A percentile compares a stretch with the other conserved stretches of the same genome.
Conservation (phyloP, 2,113 vertebrate species). For the Rattus norvegicus region DNA sequence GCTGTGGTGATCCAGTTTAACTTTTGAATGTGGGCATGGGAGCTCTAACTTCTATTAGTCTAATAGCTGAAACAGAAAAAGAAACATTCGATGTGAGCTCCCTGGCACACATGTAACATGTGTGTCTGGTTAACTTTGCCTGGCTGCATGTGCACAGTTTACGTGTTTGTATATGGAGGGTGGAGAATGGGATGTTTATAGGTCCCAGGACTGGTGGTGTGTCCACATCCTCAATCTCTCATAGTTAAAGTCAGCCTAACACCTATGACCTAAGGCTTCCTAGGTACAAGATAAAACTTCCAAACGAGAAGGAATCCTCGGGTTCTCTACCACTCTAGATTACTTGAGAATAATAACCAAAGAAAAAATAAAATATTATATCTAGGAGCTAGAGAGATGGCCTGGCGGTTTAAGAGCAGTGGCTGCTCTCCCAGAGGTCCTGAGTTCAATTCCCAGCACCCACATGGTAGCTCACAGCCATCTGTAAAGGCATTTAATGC, state of each 20-base stretch:
- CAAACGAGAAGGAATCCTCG: not conserved
- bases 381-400: not conserved
- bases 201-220: not conserved
- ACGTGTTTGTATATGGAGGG: not conserved
- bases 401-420: too few species aligned
- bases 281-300: not conserved
- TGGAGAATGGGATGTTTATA: not conserved
- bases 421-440: too few species aligned
- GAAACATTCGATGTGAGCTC: not conserved
- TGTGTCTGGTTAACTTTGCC: not conserved
- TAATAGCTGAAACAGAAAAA: not conserved
- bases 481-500: too few species aligned
- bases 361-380: not conserved
- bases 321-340: not conserved
- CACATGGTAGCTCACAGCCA: too few species aligned
- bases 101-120: not conserved
- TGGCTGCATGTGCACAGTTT: not conserved
- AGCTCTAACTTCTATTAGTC: not conserved
- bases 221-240: not conserved
- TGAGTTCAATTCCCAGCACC: too few species aligned
- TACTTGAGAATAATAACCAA: slow-evolving; percentile 9
- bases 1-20: not conserved
- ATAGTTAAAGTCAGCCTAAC: not conserved
- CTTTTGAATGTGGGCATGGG: not conserved
- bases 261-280: not conserved